These are phyloP conservation scores for Drosophila lini DNA, from an alignment of 1,140 invertebrate species.

Conservation along the genomic window DNA sequence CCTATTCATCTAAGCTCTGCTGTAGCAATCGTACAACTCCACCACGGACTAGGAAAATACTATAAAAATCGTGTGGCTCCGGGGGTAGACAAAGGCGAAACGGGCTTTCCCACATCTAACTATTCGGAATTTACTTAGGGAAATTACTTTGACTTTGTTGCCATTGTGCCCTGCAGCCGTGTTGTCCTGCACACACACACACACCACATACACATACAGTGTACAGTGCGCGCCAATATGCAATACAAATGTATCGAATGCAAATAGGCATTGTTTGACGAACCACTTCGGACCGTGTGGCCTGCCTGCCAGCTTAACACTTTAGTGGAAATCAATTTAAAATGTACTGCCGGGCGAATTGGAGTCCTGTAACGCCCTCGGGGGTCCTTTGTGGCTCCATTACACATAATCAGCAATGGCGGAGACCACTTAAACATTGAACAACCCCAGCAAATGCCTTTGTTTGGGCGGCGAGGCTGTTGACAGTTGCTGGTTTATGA, in stretches of 20 bases:
- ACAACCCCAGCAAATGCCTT: not conserved
- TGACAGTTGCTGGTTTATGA: conserved; percentile 4
- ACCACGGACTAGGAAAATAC: conserved; percentile 7
- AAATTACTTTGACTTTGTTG: conserved; percentile 62
- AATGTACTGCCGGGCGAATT: conserved; percentile 17
- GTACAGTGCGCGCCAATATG: conserved; percentile 15
- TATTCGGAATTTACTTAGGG: conserved; percentile 61
- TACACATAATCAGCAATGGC: conserved; percentile 25
- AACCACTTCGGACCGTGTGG: conserved; percentile 28
- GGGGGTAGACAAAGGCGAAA: conserved; percentile 30
- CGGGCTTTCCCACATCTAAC: conserved; percentile 23
- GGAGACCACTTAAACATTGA: not conserved
- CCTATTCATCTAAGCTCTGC: conserved; percentile 1
- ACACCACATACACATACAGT: not conserved
- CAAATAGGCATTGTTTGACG: conserved; percentile 58
- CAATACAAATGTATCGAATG: conserved; percentile 53
- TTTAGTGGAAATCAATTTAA: conserved; percentile 55
- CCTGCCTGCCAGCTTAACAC: conserved; percentile 37
- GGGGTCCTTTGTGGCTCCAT: conserved; percentile 17
- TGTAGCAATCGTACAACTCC: not conserved
- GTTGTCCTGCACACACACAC: not conserved
- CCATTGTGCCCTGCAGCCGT: conserved; percentile 7
- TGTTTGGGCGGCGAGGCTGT: not conserved
- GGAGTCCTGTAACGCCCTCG: not conserved
- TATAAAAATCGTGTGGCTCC: conserved; percentile 40